A percentile compares a stretch with the other conserved stretches of the same genome.
Conservation (phyloP, 2,797 vertebrate genomes). For the Coregonus sp. region DNA sequence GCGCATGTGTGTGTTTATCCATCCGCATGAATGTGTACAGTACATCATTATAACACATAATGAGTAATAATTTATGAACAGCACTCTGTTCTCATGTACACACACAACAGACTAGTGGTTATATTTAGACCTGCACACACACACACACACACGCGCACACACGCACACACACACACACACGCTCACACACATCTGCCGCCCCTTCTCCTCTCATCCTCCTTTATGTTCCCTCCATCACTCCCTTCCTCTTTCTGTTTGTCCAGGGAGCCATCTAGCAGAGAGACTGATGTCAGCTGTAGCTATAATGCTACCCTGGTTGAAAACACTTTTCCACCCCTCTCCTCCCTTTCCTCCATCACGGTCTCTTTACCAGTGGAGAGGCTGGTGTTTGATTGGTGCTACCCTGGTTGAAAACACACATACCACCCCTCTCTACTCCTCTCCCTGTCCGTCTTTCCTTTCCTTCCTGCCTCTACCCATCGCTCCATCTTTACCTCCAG, state of each 20-base stretch:
- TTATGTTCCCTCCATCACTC: background rate
- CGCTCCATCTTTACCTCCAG: slow-evolving; percentile 82
- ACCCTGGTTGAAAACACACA: background rate
- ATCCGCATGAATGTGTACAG: no score
- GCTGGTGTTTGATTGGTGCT: background rate
- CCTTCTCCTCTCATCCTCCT: background rate
- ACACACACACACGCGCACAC: no score
- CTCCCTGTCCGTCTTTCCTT: no score
- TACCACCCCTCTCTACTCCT: no score
- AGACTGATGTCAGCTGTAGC: background rate
- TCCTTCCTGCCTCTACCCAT: background rate
- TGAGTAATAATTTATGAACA: slow-evolving; percentile 11
- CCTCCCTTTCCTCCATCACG: no score
- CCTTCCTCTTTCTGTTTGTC: background rate
- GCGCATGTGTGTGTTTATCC: slow-evolving; percentile 3
- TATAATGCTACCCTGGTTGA: background rate
- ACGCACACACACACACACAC: no score
- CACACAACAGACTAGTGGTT: no score
- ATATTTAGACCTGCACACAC: no score
- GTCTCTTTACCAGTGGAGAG: no score
- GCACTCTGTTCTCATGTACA: slow-evolving; percentile 2
- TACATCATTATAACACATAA: slow-evolving; percentile 2
- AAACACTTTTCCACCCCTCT: background rate
- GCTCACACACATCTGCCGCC: background rate
- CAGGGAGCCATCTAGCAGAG: background rate